Evolutionary conservation across 2,888 invertebrate genomes (phyloP), one percentile per base, ranked within the genome.

Genomic region (Chrysotoxum bicinctum): DNA sequence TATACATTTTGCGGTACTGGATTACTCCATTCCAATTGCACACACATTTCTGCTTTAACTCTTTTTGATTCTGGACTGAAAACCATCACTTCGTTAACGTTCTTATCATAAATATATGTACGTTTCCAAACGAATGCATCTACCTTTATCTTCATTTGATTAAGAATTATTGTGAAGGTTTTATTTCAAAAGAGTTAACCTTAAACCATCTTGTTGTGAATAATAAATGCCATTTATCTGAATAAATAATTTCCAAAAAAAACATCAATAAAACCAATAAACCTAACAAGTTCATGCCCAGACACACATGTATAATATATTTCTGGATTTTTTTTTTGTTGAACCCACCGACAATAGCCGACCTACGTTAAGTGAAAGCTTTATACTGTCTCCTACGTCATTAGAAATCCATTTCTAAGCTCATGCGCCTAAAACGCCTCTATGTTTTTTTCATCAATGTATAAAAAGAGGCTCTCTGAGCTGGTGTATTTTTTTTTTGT

Each of bases 321-420:
- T 69, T 60, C n/a, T 40, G 12, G n/a, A 52, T 1, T 40, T 56
- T 54, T 62, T 21, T 56, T 60, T 62, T 21, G 48, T 60, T 54
- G 52, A 37, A 52, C 19, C 26, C 1, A 21, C n/a, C 6, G 1
- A 9, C 43, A n/a, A n/a, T n/a, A 6, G 9, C 21, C 35, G 19
- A 45, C 58, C 52, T 45, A 50, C 66, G 45, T 43, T 21, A 45
- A 30, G 37, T 21, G 35, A 74, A 83, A 83, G 74, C 83, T 83
- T 64, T 60, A n/a, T n/a, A n/a, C n/a, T 48, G 45, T 35, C 75
- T 62, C 62, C 60, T 74, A 78, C 78, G 78, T 83, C 78, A 83
- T 83, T 62, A 68, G 37, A 40, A 26, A 54, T 32, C 16, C 16
- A 35, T 21, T 23, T 68, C 23, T 45, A 48, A 50, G 32, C 43